Evolutionary conservation across 2,113 vertebrate genomes (phyloP).

Genomic region (Labeo rohita): DNA sequence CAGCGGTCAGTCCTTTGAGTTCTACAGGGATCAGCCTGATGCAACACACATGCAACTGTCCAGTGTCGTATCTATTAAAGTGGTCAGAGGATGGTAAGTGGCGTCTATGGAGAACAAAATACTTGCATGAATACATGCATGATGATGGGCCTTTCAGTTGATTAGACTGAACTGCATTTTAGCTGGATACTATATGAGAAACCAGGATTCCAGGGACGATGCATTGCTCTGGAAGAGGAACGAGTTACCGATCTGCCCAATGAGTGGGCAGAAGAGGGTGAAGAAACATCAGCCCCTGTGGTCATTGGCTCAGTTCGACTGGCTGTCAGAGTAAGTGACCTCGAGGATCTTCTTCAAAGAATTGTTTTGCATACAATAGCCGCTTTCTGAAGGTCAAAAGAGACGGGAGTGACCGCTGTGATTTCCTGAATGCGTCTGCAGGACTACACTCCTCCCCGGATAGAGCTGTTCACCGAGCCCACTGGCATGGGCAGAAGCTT

Average conservation of each 20-base stretch:
- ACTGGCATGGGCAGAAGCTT: slow-evolving; percentile 82
- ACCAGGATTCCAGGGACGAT: slow-evolving; percentile 87
- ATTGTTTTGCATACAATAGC: neutral
- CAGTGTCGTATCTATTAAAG: slow-evolving; percentile 81
- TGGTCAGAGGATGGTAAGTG: slow-evolving; percentile 91
- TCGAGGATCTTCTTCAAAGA: neutral
- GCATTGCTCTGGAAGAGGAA: slow-evolving; percentile 88
- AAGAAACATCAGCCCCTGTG: slow-evolving; percentile 68
- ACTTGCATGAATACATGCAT: neutral
- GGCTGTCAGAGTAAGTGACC: slow-evolving; percentile 83
- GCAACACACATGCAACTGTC: slow-evolving; percentile 84
- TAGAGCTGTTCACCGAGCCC: slow-evolving; percentile 90
- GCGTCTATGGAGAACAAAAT: neutral
- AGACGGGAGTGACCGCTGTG: neutral
- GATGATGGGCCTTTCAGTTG: neutral
- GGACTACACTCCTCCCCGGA: slow-evolving; percentile 89
- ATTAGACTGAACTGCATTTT: neutral
- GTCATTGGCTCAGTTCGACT: slow-evolving; percentile 88
- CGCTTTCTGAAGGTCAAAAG: neutral
- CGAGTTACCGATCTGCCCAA: slow-evolving; percentile 77
- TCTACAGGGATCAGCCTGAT: slow-evolving; percentile 82
- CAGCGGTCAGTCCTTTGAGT: slow-evolving; percentile 78
- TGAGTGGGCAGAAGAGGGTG: slow-evolving; percentile 78
- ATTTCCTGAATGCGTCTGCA: slow-evolving; percentile 54
- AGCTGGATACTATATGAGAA: slow-evolving; percentile 95